Evolutionary conservation across 1,140 invertebrate genomes (phyloP).

Genomic region (Streblospio benedicti): DNA sequence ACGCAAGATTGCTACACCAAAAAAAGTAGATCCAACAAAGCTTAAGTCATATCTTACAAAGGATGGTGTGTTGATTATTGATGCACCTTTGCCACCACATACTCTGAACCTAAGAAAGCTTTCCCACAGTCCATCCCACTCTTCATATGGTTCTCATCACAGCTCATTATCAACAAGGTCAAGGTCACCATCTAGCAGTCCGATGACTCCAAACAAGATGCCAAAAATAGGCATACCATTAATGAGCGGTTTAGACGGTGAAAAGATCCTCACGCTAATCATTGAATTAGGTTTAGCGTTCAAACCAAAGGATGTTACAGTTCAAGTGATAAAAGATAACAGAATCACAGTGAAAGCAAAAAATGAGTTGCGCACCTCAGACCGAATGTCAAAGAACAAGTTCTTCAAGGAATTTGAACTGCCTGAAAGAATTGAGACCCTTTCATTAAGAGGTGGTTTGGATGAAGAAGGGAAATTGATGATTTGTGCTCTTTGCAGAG

Average conservation of each 20-base stretch:
- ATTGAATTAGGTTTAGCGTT: conserved; percentile 15
- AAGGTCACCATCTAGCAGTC: conserved; percentile 1
- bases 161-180: neutral
- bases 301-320: conserved; percentile 18
- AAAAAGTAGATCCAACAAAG: conserved; percentile 12
- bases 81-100: conserved; percentile 11
- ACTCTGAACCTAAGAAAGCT: conserved; percentile 13
- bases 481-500: conserved; percentile 14
- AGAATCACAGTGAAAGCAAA: conserved; percentile 17
- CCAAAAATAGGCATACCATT: conserved; percentile 15
- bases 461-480: conserved; percentile 12
- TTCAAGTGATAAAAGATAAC: conserved; percentile 19
- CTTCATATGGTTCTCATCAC: conserved; percentile 8
- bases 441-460: conserved; percentile 13
- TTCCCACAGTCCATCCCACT: conserved; percentile 18
- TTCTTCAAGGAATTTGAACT: conserved; percentile 16
- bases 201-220: neutral
- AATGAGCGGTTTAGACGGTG: conserved; percentile 14
- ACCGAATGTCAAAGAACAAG: conserved; percentile 14
- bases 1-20: conserved; percentile 13
- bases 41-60: conserved; percentile 13
- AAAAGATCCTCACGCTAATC: conserved; percentile 10
- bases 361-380: conserved; percentile 16
- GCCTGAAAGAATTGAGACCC: conserved; percentile 15
- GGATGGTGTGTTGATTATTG: conserved; percentile 12